Base-by-base conservation (phyloP, 2,113 vertebrate genomes). In the Etia nguti region DNA sequence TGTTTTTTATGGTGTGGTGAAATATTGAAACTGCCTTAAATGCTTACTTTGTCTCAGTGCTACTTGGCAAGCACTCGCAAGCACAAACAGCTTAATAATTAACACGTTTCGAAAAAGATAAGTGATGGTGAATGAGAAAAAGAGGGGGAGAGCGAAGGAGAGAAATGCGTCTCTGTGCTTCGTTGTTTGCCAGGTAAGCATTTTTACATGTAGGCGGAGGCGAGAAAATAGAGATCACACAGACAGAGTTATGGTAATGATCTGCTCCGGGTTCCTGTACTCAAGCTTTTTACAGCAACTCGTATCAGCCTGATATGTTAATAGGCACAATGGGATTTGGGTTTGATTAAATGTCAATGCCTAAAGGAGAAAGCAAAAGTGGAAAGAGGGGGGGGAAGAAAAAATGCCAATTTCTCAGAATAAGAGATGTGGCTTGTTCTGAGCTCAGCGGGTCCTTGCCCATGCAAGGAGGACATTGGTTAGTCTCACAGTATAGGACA, bases 281-380 rank as follows among this genome's bases (percentile, higher is more conserved):
- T 92, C 85, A 15, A 89, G 92, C 86, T 94, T 94, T 96, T 95
- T 93, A 95, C 83, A 82, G 94, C 90, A 91, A 88, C 85, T 80
- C 90, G 84, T 38, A 92, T 92, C 84, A 88, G 81, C 12, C 8
- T 93, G 95, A 96, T 95, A 94, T 96, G 92, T 95, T 96, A 96
- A 96, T 93, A 84, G 93, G 92, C 95, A 95, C 91, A 93, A 92
- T 94, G 94, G 60, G 94, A 93, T 95, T 96, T 94, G 92, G 89
- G 86, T 88, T 92, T 96, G 95, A 97, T 97, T 96, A 97, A 96
- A 95, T 95, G 95, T 89, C 89, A 94, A 83, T 86, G 94, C 89
- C 94, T 92, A 88, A 88, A 96, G 93, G 95, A 26, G n/a, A 92
- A 94, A 93, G 93, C 88, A 86, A 90, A 80, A 87, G 93, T 93